Conservation (phyloP, 2,113 vertebrate species). For the Acrocephalus arundinaceus region DNA sequence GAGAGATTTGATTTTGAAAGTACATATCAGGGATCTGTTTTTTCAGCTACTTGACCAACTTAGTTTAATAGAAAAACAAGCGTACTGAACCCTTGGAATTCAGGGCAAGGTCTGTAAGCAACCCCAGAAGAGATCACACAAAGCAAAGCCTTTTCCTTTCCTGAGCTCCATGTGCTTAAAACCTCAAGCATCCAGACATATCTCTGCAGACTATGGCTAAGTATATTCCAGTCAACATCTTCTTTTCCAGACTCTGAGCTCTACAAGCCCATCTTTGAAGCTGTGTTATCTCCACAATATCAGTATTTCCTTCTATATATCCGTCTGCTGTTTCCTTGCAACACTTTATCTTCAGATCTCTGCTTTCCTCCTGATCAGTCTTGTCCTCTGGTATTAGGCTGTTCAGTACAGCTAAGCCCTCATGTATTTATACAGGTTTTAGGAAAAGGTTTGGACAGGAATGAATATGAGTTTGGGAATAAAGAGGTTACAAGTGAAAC, state of each 20-base stretch:
- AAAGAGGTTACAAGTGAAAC: not conserved
- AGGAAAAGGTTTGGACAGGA: not conserved
- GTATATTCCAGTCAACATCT: not conserved
- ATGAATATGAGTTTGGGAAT: not conserved
- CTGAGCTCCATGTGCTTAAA: not conserved
- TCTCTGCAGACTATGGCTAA: not conserved
- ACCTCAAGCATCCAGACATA: not conserved
- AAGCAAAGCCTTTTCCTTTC: not conserved
- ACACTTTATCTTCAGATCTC: not conserved
- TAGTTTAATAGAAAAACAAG: not conserved
- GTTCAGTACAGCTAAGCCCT: not conserved
- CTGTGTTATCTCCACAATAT: not conserved
- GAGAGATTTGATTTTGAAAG: not conserved
- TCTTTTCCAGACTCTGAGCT: not conserved
- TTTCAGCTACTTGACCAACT: not conserved
- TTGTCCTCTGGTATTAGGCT: not conserved
- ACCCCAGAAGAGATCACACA: not conserved
- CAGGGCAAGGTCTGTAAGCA: not conserved
- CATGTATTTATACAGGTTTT: not conserved
- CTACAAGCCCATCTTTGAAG: not conserved
- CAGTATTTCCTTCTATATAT: not conserved
- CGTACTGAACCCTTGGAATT: not conserved
- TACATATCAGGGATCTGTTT: not conserved
- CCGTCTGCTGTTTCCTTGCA: not conserved
- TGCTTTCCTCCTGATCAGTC: not conserved